A percentile compares a stretch with the other conserved stretches of the same genome.
phyloP scores from a whole-genome alignment of 2,888 invertebrate species.

The Andrena hattorfiana region DNA sequence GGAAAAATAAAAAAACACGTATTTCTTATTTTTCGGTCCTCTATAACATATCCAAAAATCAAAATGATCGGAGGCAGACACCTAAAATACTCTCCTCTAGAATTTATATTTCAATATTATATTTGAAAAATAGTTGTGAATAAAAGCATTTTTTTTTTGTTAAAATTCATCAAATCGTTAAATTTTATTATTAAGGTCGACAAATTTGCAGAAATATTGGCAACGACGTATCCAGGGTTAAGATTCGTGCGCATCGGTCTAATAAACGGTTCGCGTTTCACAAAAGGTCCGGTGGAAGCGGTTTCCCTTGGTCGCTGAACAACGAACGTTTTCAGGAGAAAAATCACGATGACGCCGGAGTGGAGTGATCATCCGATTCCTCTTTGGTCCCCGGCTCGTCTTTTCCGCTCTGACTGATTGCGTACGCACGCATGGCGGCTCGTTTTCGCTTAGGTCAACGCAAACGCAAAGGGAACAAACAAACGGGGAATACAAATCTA shows the following conservation, averaged over 20 bases:
- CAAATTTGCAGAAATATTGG: too few species aligned
- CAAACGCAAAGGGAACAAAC: slow-evolving; percentile 78
- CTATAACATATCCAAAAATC: too few species aligned
- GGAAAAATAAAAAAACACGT: too few species aligned
- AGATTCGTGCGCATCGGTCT: neutral
- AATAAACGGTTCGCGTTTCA: neutral
- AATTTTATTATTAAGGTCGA: too few species aligned
- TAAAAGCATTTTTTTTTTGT: too few species aligned
- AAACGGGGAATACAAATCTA: slow-evolving; percentile 84
- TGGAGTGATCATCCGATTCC: slow-evolving; percentile 52
- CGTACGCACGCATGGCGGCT: slow-evolving; percentile 70
- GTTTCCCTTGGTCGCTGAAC: neutral
- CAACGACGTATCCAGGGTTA: too few species aligned
- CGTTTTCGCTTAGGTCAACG: slow-evolving; percentile 75
- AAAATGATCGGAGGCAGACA: too few species aligned
- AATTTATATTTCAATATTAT: too few species aligned
- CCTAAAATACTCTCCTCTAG: too few species aligned
- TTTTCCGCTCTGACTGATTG: slow-evolving; percentile 71
- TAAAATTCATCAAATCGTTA: too few species aligned
- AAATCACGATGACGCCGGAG: slow-evolving; percentile 32
- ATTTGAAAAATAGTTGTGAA: too few species aligned
- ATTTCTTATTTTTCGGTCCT: too few species aligned
- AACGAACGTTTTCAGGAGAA: slow-evolving; percentile 17
- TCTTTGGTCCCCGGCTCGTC: slow-evolving; percentile 53
- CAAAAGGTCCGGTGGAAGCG: neutral